Base-by-base conservation (phyloP, 2,888 invertebrate species). In the Ctenicera cuprea region DNA sequence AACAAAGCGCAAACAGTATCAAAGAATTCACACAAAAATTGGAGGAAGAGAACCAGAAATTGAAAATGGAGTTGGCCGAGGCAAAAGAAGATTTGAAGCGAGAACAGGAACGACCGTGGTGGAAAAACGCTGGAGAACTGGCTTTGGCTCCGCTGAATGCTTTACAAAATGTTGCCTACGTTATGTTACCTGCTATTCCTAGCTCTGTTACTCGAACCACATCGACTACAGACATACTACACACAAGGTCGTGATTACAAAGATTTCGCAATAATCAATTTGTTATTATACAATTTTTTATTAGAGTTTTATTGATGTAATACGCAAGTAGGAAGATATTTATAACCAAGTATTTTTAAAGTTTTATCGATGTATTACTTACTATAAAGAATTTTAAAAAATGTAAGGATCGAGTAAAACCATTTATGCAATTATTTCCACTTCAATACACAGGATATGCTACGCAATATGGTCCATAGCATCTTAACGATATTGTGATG, bases 71-170 rank as follows among this genome's bases (percentile, higher is more conserved):
- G 12, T 30, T 72, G n/a, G 20, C 18, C 0, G 54, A 57, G 1
- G 33, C 52, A 18, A 62, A 16, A n/a, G 65, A 41, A 33, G 37
- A 43, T 52, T 65, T 75, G 38, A 45, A 14, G 26, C 41, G 48
- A 26, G 69, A 72, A 38, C 48, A 65, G 22, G 20, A 69, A 26
- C 22, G 62, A 14, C 72, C 75, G 5, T 75, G 72, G 75, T 75
- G 75, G 75, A 75, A 38, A 18, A 75, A 65, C 45, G 72, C 69
- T 5, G 41, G 64, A 3, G 71, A 74, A 20, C 16, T 74, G 4
- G 74, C 71, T 37, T 57, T 69, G 48, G 75, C 61, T 14, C 33
- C 72, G 30, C 45, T 71, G 22, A 43, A 50, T 38, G 26, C 59
- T n/a, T 22, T 75, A 30, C 62, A 72, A 69, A 59, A 63, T 30